Evolutionary conservation across 1,140 invertebrate species (phyloP), one percentile per base, ranked within the genome.

Genomic region (Rhynchophorus ferrugineus): DNA sequence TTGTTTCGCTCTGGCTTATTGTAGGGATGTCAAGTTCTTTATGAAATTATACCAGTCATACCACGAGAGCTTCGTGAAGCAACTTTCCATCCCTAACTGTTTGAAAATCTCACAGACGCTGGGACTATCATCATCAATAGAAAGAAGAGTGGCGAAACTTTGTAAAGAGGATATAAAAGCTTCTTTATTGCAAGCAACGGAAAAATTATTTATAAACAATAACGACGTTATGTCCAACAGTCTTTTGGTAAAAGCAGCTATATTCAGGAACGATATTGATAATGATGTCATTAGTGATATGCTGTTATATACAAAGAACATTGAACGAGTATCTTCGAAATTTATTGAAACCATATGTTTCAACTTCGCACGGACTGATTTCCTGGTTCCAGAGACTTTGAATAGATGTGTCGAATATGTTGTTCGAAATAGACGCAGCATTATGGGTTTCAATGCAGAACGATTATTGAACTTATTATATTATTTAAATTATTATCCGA

Each of bases 1-100:
- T 9, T 47, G 69, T 3, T 78, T 78, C 62, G 61, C 73, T 1
- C 48, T 79, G 5, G 65, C 70, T n/a, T 77, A 73, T 59, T 66
- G 70, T 0, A 63, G 64, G 24, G 56, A 66, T 24, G 61, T 57
- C 50, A 57, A 64, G 38, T 62, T 66, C 33, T 60, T 71, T 6
- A 64, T 70, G 34, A 13, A 62, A 9, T 45, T 73, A 33, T 48
- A 69, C 0, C 51, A 61, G 14, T 69, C 64, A 43, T 62, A 75
- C 20, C 53, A 63, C 14, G 47, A 62, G n/a, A n/a, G n/a, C n/a
- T n/a, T n/a, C n/a, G n/a, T n/a, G n/a, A n/a, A n/a, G n/a, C n/a
- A n/a, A n/a, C n/a, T n/a, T n/a, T n/a, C n/a, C n/a, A n/a, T n/a
- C n/a, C n/a, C n/a, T n/a, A n/a, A n/a, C n/a, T 72, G 70, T 47